phyloP scores from a whole-genome alignment of 2,113 vertebrate genomes.

The Rhabdornis inornatus region DNA sequence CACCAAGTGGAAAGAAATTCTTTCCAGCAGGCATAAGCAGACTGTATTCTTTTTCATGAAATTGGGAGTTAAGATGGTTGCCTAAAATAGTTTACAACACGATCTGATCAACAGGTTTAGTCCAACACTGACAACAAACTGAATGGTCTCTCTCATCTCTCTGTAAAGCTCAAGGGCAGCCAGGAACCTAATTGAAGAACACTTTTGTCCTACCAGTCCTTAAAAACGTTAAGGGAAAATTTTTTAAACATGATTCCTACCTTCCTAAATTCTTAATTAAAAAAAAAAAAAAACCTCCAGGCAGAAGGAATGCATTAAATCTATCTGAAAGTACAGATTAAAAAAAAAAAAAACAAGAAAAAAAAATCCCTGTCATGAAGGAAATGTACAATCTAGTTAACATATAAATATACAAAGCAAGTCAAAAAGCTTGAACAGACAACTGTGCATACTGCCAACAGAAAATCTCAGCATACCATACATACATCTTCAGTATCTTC shows the following conservation, averaged over 20 bases:
- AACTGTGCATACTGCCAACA: not conserved
- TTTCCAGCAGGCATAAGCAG: not conserved
- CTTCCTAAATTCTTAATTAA: not conserved
- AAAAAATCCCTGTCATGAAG: not conserved
- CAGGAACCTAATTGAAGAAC: not conserved
- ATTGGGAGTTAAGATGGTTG: not conserved
- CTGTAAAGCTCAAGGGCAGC: not conserved
- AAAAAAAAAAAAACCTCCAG: not conserved
- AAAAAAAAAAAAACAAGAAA: not conserved
- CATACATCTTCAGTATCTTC: conserved; percentile 28
- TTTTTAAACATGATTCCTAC: not conserved
- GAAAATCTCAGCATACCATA: conserved; percentile 24
- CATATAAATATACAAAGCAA: conserved; percentile 19
- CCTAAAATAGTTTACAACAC: not conserved
- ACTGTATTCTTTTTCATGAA: not conserved
- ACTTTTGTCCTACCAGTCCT: not conserved
- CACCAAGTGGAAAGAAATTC: not conserved
- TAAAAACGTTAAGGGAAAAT: not conserved
- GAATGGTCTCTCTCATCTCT: not conserved
- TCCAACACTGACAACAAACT: not conserved
- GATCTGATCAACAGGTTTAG: not conserved
- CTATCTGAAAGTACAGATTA: not conserved
- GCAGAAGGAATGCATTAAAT: not conserved
- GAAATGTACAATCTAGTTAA: not conserved
- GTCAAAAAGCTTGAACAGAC: not conserved